A percentile compares a stretch with the other conserved stretches of the same genome.
phyloP scores from a whole-genome alignment of 2,888 invertebrate genomes.

The Perdita meconis region DNA sequence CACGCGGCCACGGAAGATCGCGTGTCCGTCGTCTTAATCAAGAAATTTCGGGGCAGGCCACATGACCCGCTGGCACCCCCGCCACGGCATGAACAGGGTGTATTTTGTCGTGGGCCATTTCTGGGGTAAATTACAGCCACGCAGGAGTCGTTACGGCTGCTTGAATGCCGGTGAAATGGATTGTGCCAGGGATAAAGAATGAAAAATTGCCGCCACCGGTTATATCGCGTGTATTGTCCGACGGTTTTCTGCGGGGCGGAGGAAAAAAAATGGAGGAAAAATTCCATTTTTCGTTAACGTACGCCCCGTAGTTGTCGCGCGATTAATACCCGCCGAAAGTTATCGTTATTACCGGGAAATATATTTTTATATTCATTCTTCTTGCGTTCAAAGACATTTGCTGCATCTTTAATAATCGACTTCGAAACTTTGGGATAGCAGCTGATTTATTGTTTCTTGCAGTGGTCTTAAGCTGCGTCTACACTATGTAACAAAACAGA shows the following conservation, averaged over 20 bases:
- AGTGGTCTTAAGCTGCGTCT: too few relatives aligned
- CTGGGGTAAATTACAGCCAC: constrained; percentile 75
- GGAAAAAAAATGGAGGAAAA: constrained; percentile 25
- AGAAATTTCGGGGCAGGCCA: constrained; percentile 76
- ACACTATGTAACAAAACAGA: too few relatives aligned
- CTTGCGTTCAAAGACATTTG: not conserved
- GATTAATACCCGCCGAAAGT: constrained; percentile 28
- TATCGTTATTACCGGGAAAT: constrained; percentile 1
- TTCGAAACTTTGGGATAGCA: not conserved
- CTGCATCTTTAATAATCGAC: not conserved
- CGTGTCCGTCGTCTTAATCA: constrained; percentile 78
- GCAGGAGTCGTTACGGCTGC: constrained; percentile 68
- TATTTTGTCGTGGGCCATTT: constrained; percentile 73
- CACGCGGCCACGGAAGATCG: constrained; percentile 67
- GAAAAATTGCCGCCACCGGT: constrained; percentile 52
- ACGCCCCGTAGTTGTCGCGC: not conserved
- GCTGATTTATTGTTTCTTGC: too few relatives aligned
- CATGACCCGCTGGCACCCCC: constrained; percentile 36
- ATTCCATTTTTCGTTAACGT: constrained; percentile 34
- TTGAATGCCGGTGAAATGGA: constrained; percentile 57
- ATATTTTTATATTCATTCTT: not conserved
- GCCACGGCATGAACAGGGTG: constrained; percentile 25
- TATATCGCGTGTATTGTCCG: constrained; percentile 53
- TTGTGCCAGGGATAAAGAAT: constrained; percentile 53
- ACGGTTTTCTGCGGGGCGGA: constrained; percentile 19